phyloP scores from a whole-genome alignment of 2,113 vertebrate species.

The Ciconia boyciana region DNA sequence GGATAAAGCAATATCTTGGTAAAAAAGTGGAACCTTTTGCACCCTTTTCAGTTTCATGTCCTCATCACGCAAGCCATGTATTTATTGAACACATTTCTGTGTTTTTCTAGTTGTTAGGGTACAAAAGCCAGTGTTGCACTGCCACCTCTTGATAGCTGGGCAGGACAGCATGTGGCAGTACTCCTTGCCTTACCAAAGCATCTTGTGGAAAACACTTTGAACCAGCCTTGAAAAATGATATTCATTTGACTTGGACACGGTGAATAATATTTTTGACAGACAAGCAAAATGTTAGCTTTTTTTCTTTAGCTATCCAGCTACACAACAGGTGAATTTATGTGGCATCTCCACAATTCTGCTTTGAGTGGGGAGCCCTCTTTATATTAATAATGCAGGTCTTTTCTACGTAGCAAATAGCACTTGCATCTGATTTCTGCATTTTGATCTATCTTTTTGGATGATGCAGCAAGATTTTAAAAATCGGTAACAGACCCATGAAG shows the following conservation, averaged over 20 bases:
- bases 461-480: background rate
- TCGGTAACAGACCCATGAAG: background rate
- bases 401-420: background rate
- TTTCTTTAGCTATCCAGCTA: background rate
- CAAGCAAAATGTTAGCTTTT: background rate
- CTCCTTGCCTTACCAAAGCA: background rate
- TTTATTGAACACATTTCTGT: background rate
- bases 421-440: background rate
- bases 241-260: background rate
- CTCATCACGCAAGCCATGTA: background rate
- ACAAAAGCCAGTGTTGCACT: background rate
- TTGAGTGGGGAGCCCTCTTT: background rate
- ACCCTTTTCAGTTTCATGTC: background rate
- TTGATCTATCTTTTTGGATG: background rate
- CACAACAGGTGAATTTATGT: background rate
- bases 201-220: background rate
- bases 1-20: background rate
- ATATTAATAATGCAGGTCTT: background rate
- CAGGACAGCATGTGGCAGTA: background rate
- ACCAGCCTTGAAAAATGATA: background rate
- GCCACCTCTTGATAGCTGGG: slow-evolving; percentile 24
- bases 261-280: background rate
- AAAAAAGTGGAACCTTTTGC: background rate
- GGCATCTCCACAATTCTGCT: background rate
- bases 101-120: rapidly evolving